Evolutionary conservation across 2,888 invertebrate species (phyloP), one percentile per base, ranked within the genome.

Genomic region (Lapara coniferarum): DNA sequence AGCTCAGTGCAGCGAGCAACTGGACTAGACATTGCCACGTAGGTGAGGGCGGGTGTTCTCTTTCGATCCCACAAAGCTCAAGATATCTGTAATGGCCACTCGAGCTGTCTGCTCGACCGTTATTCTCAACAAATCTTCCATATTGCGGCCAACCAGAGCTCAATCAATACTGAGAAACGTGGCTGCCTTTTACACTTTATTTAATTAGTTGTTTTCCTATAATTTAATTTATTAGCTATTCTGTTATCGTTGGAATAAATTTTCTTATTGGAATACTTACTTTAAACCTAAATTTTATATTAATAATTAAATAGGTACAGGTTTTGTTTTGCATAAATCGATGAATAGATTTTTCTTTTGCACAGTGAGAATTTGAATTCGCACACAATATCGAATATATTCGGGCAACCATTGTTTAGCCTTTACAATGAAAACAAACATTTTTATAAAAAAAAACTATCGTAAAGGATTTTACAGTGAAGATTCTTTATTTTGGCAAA

Each of bases 1-100:
- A 76, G 76, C 75, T 78, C 75, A 78, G 75, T 79, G 82, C 77
- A 79, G 76, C 75, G 74, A 12, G 80, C 83, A 80, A 85, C 81
- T 83, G 82, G 82, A 87, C 85, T 82, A 85, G 85, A 86, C 56
- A 66, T 63, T 63, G 52, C 68, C 57, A 63, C 81, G 81, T 85
- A 88, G 87, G 86, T 87, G 83, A 81, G 82, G 81, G 78, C 73
- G 80, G 84, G 83, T 85, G 84, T 86, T 83, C 85, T 82, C 78
- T 83, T 81, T 82, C 87, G 85, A 88, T 88, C 84, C 84, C 82
- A 79, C 80, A 81, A 78, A 84, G 85, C 88, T 86, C 88, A 85
- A 88, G 88, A 89, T 90, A 90, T 89, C 90, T 87, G 87, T 92
- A 92, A 91, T 91, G 90, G 92, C 91, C 90, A 91, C 90, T 91